Evolutionary conservation across 2,888 invertebrate species (phyloP).

Genomic region (Protonemura montana): DNA sequence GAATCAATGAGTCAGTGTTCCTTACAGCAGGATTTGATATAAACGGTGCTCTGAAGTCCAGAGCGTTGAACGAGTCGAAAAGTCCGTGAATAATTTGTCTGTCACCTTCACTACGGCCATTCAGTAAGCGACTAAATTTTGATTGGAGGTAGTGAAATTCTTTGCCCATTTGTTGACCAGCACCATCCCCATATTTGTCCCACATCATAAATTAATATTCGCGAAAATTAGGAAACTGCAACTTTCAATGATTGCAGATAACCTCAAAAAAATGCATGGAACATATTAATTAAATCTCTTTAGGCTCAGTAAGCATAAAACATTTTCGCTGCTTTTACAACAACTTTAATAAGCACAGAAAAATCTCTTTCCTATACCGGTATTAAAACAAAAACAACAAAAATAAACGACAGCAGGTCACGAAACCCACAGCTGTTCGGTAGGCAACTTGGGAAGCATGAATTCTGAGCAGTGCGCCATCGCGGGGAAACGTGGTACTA

Average conservation of each 20-base stretch:
- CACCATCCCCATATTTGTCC: neutral
- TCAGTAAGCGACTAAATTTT: conserved; percentile 43
- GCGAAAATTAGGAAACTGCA: too few species aligned
- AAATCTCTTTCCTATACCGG: neutral
- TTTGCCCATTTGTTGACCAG: neutral
- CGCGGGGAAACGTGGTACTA: neutral
- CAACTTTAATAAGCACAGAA: neutral
- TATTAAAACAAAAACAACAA: neutral
- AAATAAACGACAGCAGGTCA: neutral
- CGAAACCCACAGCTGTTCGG: neutral
- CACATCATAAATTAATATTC: neutral
- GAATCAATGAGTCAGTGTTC: conserved; percentile 41
- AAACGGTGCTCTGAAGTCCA: conserved; percentile 65
- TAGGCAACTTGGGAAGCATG: too few species aligned
- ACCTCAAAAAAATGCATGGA: neutral
- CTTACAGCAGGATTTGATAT: conserved; percentile 61
- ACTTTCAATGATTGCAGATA: neutral
- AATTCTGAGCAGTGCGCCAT: too few species aligned
- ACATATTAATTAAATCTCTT: too few species aligned
- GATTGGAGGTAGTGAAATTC: conserved; percentile 45
- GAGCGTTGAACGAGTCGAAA: conserved; percentile 69
- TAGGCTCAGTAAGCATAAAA: too few species aligned
- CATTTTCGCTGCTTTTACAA: neutral
- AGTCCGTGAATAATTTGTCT: conserved; percentile 63
- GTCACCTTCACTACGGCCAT: conserved; percentile 59